A percentile compares a stretch with the other conserved stretches of the same genome.
These are phyloP conservation scores for Hormaphis cornu DNA, from an alignment of 1,140 invertebrate genomes.

Conservation along the genomic window DNA sequence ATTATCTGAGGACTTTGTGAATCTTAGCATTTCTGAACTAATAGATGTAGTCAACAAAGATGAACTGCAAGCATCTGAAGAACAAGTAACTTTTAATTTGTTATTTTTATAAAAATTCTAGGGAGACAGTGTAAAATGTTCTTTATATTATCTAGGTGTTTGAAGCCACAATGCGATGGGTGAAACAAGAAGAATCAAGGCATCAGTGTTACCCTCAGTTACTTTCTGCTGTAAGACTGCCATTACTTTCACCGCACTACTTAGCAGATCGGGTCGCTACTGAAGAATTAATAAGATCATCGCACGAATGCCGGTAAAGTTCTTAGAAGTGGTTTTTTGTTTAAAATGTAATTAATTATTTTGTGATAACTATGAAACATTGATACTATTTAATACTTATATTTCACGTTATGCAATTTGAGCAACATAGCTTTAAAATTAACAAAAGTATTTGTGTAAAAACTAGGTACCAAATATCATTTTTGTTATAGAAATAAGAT, in stretches of 20 bases:
- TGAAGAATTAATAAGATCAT: constrained; percentile 68
- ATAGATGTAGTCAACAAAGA: constrained; percentile 64
- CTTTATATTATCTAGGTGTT: constrained; percentile 47
- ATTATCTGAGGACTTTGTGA: constrained; percentile 67
- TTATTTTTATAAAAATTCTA: not conserved
- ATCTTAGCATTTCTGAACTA: constrained; percentile 55
- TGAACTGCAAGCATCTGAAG: constrained; percentile 65
- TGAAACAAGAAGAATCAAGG: constrained; percentile 58
- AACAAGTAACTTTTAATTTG: constrained; percentile 46
- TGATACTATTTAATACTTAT: too few species aligned
- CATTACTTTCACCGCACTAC: constrained; percentile 71
- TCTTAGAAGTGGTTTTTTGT: constrained; percentile 55
- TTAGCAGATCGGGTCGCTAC: constrained; percentile 72
- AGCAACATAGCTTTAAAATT: not conserved
- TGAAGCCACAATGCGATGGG: constrained; percentile 74
- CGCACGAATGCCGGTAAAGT: constrained; percentile 60
- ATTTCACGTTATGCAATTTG: too few species aligned
- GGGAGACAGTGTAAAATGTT: not conserved
- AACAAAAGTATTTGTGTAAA: too few species aligned
- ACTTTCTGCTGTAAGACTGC: constrained; percentile 65
- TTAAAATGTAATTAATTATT: constrained; percentile 40
- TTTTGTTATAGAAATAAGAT: too few species aligned
- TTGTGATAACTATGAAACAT: too few species aligned
- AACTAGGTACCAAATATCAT: too few species aligned
- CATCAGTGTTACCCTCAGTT: constrained; percentile 57